Evolutionary conservation across 1,140 invertebrate genomes (phyloP).

Genomic region (Drusus annulatus): DNA sequence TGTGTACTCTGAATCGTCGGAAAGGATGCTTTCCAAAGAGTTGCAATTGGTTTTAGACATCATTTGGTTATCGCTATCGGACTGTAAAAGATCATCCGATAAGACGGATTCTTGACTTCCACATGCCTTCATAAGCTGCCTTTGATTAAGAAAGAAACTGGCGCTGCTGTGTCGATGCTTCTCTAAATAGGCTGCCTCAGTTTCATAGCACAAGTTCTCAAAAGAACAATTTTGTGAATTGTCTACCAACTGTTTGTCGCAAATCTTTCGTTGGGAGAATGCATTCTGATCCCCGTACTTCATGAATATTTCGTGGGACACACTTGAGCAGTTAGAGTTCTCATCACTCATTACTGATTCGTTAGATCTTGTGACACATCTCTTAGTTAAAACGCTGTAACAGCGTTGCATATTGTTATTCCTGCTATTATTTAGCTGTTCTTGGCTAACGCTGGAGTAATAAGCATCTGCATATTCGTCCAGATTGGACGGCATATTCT

Average conservation of each 20-base stretch:
- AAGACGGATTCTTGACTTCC: constrained; percentile 84
- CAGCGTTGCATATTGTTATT: constrained; percentile 67
- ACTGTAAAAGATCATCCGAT: constrained; percentile 77
- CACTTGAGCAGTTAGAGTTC: constrained; percentile 70
- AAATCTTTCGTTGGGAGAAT: constrained; percentile 68
- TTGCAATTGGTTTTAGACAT: constrained; percentile 76
- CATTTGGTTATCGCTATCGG: constrained; percentile 74
- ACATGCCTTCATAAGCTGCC: constrained; percentile 70
- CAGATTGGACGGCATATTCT: constrained; percentile 70
- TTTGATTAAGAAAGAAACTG: constrained; percentile 78
- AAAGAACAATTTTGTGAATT: constrained; percentile 69
- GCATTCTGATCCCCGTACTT: constrained; percentile 70
- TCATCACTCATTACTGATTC: constrained; percentile 69
- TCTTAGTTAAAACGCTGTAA: constrained; percentile 68
- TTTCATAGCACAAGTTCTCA: constrained; percentile 67
- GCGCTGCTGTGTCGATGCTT: constrained; percentile 74
- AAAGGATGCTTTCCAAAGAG: constrained; percentile 84
- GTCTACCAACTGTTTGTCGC: constrained; percentile 65
- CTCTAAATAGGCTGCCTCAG: constrained; percentile 66
- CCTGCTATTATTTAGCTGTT: constrained; percentile 58
- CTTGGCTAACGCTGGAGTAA: constrained; percentile 50
- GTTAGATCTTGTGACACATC: constrained; percentile 69
- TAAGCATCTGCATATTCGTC: constrained; percentile 60
- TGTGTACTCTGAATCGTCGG: constrained; percentile 83
- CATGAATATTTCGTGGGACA: constrained; percentile 71